Evolutionary conservation across 1,140 invertebrate genomes (phyloP), one percentile per base, ranked within the genome.

Genomic region (Bombus haemorrhoidalis): DNA sequence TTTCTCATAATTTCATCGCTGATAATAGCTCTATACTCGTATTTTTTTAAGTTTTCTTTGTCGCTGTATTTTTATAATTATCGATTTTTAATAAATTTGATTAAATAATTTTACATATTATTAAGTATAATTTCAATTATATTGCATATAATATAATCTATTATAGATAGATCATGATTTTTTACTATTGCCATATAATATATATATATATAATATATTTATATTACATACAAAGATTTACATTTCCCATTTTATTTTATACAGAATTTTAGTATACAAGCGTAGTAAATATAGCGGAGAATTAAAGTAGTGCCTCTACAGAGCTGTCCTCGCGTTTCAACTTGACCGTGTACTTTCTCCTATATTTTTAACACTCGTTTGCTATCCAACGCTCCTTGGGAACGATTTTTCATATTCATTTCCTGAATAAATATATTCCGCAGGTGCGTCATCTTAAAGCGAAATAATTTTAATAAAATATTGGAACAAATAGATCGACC

Each of bases 301-400:
- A 62, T n/a, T 62, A 74, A 75, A 66, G 47, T 47, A 34, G 41
- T 28, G 18, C 37, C 28, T 28, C 22, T 15, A 47, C 10, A 25
- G 28, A 39, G 43, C 18, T 68, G 32, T 68, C 62, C 25, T 83
- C 43, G n/a, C 28, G 41, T 22, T 66, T 83, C 41, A 77, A 77
- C 41, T 83, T 83, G 43, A 53, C 73, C 62, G 32, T 83, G 59
- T 47, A 83, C 59, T 83, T 83, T 83, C 73, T 53, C 62, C 12
- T 53, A 39, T 34, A 76, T 68, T 66, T 76, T 68, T 68, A 39
- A 68, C 32, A 77, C 28, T 37, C 6, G 15, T 32, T 64, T 25
- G 6, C 62, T 66, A 53, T 32, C 18, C 47, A n/a, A 34, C 32
- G 37, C 18, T 73, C 37, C 41, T 22, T 34, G 32, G 6, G 22